Percentiles rank a stretch among this genome's conserved stretches.
Conservation (phyloP, 2,797 vertebrate species). For the Sebastes baramenuke region DNA sequence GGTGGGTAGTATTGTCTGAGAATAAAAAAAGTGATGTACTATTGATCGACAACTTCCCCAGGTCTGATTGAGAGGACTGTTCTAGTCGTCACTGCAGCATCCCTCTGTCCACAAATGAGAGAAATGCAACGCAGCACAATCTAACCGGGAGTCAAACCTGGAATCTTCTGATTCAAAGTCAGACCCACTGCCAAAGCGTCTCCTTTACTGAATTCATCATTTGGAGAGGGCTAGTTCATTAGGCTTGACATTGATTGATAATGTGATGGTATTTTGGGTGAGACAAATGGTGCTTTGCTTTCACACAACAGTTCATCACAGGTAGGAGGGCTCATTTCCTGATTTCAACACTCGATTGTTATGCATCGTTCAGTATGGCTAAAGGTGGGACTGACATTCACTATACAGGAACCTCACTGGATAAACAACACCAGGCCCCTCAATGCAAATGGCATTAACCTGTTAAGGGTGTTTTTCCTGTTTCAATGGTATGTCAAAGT, state of each 20-base stretch:
- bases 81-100: too few species aligned
- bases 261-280: not conserved
- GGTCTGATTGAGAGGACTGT: too few species aligned
- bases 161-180: conserved; percentile 75
- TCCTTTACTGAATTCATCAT: not conserved
- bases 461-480: not conserved
- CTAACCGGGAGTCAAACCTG: conserved; percentile 28
- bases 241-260: not conserved
- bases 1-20: too few species aligned
- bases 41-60: too few species aligned
- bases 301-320: too few species aligned
- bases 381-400: not conserved
- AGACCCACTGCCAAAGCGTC: conserved; percentile 29
- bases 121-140: conserved; percentile 8
- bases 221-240: not conserved
- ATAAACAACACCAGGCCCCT: not conserved
- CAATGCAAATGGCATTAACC: not conserved
- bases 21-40: too few species aligned
- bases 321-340: too few species aligned
- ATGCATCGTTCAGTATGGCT: not conserved
- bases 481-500: not conserved
- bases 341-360: not conserved
- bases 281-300: too few species aligned
- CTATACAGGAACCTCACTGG: not conserved
- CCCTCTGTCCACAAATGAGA: not conserved